Evolutionary conservation across 2,888 invertebrate species (phyloP).

Genomic region (Fragum sueziense): DNA sequence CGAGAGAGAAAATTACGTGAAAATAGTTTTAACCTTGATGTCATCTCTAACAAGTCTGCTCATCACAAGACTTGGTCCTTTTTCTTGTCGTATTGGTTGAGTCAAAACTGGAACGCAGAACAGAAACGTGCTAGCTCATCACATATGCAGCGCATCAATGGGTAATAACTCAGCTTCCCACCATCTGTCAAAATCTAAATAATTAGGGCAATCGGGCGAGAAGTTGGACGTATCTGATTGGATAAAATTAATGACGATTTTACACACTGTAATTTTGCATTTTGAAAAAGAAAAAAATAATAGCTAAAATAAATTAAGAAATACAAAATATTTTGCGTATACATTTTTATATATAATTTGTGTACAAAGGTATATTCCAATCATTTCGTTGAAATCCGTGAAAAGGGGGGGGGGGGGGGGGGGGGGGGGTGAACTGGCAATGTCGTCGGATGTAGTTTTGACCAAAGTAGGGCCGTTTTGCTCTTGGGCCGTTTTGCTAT

Average conservation of each 20-base stretch:
- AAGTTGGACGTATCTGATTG: neutral
- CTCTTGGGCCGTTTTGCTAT: too few relatives aligned
- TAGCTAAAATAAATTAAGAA: too few relatives aligned
- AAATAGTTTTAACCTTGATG: neutral
- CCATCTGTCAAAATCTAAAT: slow-evolving; percentile 36
- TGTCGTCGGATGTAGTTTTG: too few relatives aligned
- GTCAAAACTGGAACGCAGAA: neutral
- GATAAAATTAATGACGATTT: neutral
- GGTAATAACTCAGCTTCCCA: slow-evolving; percentile 31
- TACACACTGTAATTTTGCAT: too few relatives aligned
- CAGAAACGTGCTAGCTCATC: neutral
- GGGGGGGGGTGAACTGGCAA: too few relatives aligned
- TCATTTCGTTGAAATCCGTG: too few relatives aligned
- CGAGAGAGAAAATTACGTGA: neutral
- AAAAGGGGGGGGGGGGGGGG: too few relatives aligned
- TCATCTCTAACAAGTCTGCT: neutral
- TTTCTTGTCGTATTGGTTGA: neutral
- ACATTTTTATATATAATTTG: too few relatives aligned
- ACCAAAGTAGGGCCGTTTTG: too few relatives aligned
- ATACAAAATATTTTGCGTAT: too few relatives aligned
- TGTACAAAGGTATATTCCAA: too few relatives aligned
- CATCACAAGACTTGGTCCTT: neutral
- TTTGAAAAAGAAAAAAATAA: too few relatives aligned
- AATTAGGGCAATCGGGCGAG: neutral
- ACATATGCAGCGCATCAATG: slow-evolving; percentile 11